These are phyloP conservation scores for Holocentrus rufus DNA, from an alignment of 2,797 vertebrate species.

Conservation along the genomic window DNA sequence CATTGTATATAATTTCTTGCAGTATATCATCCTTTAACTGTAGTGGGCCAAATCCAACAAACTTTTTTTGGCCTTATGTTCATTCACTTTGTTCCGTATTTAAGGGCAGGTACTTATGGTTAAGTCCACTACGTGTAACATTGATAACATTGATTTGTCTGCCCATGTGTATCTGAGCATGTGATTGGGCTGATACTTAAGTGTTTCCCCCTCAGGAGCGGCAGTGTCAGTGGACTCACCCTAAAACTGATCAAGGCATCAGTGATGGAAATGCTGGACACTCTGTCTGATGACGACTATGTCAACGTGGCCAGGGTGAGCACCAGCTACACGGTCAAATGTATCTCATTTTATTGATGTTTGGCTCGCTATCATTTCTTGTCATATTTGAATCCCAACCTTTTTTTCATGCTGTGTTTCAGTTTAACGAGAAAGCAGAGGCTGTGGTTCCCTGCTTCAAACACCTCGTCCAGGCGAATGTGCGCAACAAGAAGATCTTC, in stretches of 20 bases:
- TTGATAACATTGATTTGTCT: background rate
- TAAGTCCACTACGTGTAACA: background rate
- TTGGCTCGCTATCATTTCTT: background rate
- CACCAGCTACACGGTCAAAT: slow-evolving; percentile 24
- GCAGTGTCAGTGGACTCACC: slow-evolving; percentile 96
- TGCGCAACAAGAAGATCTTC: slow-evolving; percentile 98
- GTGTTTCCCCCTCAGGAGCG: slow-evolving; percentile 84
- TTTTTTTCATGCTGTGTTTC: slow-evolving; percentile 44
- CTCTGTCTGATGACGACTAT: slow-evolving; percentile 95
- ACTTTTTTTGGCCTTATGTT: background rate
- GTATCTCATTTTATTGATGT: background rate
- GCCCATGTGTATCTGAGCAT: background rate
- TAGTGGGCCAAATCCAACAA: background rate
- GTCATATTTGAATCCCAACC: background rate
- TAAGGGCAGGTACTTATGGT: background rate
- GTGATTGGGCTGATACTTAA: slow-evolving; percentile 2
- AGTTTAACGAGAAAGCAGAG: slow-evolving; percentile 98
- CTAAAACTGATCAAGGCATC: slow-evolving; percentile 98
- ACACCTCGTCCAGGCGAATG: slow-evolving; percentile 97
- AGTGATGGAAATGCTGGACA: slow-evolving; percentile 97
- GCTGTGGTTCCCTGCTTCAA: slow-evolving; percentile 97
- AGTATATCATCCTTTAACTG: background rate
- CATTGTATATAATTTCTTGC: background rate
- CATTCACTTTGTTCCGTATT: slow-evolving; percentile 13
- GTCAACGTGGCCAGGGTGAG: slow-evolving; percentile 96